Evolutionary conservation across 2,797 vertebrate species (phyloP).

Genomic region (Lates japonicus): DNA sequence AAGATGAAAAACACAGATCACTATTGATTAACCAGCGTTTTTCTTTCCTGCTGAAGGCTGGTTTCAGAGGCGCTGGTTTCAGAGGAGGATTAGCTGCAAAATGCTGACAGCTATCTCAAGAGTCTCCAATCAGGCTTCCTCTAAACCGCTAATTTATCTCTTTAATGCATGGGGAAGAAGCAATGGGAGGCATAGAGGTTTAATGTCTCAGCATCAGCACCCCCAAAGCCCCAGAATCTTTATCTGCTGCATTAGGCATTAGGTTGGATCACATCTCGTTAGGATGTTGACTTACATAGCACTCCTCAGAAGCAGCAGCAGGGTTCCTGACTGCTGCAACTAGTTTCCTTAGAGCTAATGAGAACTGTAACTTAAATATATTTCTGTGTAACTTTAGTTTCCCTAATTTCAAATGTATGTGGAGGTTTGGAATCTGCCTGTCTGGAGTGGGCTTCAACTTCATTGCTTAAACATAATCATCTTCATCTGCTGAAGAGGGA

Average conservation of each 20-base stretch:
- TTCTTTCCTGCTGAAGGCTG: constrained; percentile 15
- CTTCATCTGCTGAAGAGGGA: too few species aligned
- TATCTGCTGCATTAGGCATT: constrained; percentile 41
- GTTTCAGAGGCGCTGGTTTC: constrained; percentile 19
- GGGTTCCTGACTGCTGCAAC: neutral
- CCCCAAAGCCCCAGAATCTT: constrained; percentile 26
- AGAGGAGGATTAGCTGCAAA: constrained; percentile 48
- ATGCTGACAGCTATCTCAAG: constrained; percentile 52
- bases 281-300: constrained; percentile 30
- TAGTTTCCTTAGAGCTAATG: neutral
- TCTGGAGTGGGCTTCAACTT: neutral
- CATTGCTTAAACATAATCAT: too few species aligned
- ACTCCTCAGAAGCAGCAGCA: constrained; percentile 2
- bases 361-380: neutral
- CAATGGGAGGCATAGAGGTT: constrained; percentile 28
- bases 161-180: constrained; percentile 36
- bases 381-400: neutral
- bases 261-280: constrained; percentile 43
- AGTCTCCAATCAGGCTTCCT: constrained; percentile 48
- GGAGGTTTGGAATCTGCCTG: neutral
- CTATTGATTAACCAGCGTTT: constrained; percentile 40
- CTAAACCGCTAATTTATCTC: constrained; percentile 51
- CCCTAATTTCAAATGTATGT: neutral
- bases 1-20: constrained; percentile 22
- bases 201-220: constrained; percentile 21